These are phyloP conservation scores for Phyllopteryx taeniolatus DNA, from an alignment of 2,113 vertebrate species.

Conservation along the genomic window DNA sequence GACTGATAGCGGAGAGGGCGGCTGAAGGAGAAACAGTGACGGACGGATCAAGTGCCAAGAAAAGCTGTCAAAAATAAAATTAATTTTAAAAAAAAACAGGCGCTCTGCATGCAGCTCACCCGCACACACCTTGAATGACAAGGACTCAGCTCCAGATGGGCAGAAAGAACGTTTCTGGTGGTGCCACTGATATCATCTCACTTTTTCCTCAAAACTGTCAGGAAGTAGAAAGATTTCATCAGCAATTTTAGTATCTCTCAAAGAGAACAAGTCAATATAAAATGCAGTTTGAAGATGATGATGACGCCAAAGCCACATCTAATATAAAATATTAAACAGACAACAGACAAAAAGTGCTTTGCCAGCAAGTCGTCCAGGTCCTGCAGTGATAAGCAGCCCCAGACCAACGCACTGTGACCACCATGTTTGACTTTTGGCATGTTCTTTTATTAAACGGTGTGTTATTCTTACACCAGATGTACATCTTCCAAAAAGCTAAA, in stretches of 20 bases:
- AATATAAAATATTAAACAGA: neutral
- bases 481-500: neutral
- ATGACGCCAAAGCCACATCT: neutral
- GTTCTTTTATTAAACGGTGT: neutral
- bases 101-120: conserved; percentile 7
- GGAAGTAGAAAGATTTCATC: neutral
- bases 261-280: neutral
- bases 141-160: conserved; percentile 72
- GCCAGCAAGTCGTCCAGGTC: neutral
- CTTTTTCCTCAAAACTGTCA: conserved; percentile 62
- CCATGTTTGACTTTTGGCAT: neutral
- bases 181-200: conserved; percentile 54
- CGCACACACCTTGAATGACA: conserved; percentile 14
- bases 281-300: too few species aligned
- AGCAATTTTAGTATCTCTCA: neutral
- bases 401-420: neutral
- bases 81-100: neutral
- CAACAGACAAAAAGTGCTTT: too few species aligned
- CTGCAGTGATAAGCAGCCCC: neutral
- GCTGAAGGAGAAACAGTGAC: neutral
- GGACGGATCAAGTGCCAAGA: neutral
- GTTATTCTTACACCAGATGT: neutral
- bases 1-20: conserved; percentile 19
- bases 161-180: conserved; percentile 65
- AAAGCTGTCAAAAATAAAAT: conserved; percentile 20